Evolutionary conservation across 2,113 vertebrate genomes (phyloP).

Genomic region (Guaruba guarouba): DNA sequence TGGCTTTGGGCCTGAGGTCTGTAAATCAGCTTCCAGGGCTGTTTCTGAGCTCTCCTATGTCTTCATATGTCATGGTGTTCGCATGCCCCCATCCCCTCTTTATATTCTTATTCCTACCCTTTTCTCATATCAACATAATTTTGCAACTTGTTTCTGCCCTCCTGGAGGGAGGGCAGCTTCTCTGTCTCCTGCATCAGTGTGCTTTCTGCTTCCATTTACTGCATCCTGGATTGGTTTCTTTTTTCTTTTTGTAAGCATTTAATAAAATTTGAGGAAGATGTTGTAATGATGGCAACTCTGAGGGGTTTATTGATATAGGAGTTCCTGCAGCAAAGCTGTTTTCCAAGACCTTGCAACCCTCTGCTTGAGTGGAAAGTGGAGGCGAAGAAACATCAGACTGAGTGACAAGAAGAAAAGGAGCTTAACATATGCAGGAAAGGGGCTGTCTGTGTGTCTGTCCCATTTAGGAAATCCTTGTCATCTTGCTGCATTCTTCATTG

Average conservation of each 20-base stretch:
- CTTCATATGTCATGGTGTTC: not conserved
- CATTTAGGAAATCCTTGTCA: not conserved
- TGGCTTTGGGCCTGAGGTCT: not conserved
- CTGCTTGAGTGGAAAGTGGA: not conserved
- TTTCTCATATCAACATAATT: not conserved
- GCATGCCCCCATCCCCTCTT: not conserved
- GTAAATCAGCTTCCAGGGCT: not conserved
- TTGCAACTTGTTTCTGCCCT: not conserved
- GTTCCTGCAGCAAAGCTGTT: not conserved
- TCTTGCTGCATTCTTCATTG: not conserved
- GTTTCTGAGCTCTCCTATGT: not conserved
- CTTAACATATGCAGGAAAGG: not conserved
- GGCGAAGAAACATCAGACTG: not conserved
- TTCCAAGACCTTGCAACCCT: not conserved
- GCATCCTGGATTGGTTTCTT: not conserved
- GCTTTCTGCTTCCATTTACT: conserved; percentile 46
- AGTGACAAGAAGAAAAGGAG: not conserved
- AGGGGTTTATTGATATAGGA: not conserved
- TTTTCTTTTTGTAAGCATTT: conserved; percentile 57
- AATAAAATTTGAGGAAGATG: conserved; percentile 63
- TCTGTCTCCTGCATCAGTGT: not conserved
- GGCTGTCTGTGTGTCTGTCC: not conserved
- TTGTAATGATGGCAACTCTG: not conserved
- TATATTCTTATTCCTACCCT: not conserved
- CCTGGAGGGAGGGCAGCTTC: not conserved